These are phyloP conservation scores for Lophotriccus pileatus DNA, from an alignment of 2,797 vertebrate species.

Conservation along the genomic window DNA sequence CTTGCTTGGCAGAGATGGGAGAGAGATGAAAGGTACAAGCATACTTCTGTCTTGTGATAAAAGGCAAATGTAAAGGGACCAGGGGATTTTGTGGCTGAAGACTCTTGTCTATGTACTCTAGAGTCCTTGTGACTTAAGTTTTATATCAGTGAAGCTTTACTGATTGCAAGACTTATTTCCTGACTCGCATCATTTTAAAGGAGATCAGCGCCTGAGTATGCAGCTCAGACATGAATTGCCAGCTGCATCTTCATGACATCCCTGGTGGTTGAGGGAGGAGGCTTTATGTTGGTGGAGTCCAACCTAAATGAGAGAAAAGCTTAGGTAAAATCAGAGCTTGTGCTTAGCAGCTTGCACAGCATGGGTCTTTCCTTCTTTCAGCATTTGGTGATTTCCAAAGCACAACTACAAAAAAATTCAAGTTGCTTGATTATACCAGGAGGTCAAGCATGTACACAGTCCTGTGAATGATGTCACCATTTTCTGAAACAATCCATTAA, in stretches of 20 bases:
- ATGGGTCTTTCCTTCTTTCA: background rate
- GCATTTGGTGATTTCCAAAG: background rate
- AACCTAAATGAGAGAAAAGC: background rate
- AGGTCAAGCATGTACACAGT: background rate
- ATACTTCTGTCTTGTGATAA: background rate
- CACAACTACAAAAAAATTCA: background rate
- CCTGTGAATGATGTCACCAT: background rate
- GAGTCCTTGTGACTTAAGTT: background rate
- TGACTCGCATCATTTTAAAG: background rate
- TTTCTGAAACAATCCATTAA: background rate
- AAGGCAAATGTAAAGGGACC: background rate
- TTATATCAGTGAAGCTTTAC: background rate
- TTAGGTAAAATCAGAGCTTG: background rate
- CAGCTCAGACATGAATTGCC: background rate
- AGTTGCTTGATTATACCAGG: background rate
- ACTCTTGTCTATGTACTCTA: background rate
- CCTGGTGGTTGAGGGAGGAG: background rate
- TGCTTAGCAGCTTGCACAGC: background rate
- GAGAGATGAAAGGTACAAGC: background rate
- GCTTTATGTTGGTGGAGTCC: background rate
- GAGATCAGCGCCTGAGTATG: background rate
- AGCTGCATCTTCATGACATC: background rate
- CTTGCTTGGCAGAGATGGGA: background rate
- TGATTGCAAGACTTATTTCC: background rate
- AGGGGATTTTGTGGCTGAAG: background rate